These are phyloP conservation scores for Eretmochelys imbricata DNA, from an alignment of 2,113 vertebrate species.

Conservation along the genomic window DNA sequence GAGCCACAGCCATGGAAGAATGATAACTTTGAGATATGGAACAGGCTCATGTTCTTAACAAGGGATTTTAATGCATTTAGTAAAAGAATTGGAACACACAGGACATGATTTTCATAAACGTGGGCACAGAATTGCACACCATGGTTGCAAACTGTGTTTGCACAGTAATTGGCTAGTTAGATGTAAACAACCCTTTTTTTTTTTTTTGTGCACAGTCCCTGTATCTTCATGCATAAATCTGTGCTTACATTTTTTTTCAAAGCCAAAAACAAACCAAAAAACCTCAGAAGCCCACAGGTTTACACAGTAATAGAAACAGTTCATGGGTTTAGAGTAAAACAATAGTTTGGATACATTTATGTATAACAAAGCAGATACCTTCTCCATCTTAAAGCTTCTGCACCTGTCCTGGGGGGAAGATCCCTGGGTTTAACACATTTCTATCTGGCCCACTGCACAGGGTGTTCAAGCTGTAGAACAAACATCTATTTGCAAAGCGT, in stretches of 20 bases:
- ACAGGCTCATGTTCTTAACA: not conserved
- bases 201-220: slow-evolving; percentile 5
- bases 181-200: not conserved
- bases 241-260: not conserved
- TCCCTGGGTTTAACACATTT: not conserved
- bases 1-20: not conserved
- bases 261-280: not conserved
- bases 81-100: not conserved
- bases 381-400: not conserved
- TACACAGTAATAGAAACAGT: not conserved
- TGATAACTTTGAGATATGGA: not conserved
- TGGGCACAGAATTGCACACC: not conserved
- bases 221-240: not conserved
- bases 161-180: not conserved
- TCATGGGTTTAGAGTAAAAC: not conserved
- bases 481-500: fast-evolving
- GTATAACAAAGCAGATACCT: not conserved
- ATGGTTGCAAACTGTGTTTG: not conserved
- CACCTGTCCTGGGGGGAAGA: not conserved
- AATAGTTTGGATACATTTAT: not conserved
- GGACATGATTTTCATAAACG: not conserved
- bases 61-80: not conserved
- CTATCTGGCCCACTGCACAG: not conserved
- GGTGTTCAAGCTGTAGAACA: not conserved
- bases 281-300: not conserved